These are phyloP conservation scores for Podarcis cretensis DNA, from an alignment of 2,113 vertebrate genomes.

Conservation along the genomic window DNA sequence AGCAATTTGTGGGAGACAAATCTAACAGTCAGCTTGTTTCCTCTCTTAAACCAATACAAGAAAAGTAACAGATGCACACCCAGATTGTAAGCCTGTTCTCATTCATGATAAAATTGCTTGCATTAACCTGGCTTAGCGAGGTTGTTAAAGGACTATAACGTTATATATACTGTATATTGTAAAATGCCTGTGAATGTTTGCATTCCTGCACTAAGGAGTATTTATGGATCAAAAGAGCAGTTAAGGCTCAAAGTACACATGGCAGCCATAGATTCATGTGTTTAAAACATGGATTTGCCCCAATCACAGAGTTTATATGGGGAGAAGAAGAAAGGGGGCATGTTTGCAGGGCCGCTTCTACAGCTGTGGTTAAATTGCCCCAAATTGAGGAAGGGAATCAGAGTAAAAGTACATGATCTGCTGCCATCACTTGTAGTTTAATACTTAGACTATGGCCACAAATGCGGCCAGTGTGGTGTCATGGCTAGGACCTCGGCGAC, in stretches of 20 bases:
- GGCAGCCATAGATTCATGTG: not conserved
- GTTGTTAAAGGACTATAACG: not conserved
- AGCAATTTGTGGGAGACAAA: not conserved
- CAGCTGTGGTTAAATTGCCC: not conserved
- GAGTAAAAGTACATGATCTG: not conserved
- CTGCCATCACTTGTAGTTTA: too few relatives aligned
- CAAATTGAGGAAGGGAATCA: not conserved
- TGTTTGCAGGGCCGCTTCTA: not conserved
- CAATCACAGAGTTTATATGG: too few relatives aligned
- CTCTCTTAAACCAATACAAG: not conserved
- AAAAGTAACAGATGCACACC: not conserved
- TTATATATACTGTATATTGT: not conserved
- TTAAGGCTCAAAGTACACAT: not conserved
- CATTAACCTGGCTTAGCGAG: conserved; percentile 2
- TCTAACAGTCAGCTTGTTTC: not conserved
- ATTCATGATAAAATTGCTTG: not conserved
- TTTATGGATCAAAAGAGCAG: too few relatives aligned
- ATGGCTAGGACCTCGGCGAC: too few relatives aligned
- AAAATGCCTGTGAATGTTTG: not conserved
- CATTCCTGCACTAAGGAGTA: not conserved
- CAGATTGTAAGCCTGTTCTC: not conserved
- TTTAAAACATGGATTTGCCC: not conserved
- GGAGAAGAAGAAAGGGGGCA: not conserved
- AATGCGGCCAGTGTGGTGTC: not conserved
- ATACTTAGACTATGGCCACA: too few relatives aligned